Base-by-base conservation (phyloP, 2,888 invertebrate species). In the Calameuta idolon region DNA sequence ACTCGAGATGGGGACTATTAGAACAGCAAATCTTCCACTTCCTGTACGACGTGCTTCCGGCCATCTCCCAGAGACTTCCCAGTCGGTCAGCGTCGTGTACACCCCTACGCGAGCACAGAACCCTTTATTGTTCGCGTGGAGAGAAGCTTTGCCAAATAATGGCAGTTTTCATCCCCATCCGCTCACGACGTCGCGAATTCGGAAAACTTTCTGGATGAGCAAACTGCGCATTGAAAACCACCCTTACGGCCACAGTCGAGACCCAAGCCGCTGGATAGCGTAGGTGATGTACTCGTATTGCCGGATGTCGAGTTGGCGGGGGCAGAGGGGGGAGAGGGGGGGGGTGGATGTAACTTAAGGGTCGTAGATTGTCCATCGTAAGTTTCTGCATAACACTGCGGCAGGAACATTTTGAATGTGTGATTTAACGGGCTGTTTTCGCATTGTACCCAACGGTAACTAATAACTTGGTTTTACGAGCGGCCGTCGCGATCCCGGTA, bases 391-490 rank as follows among this genome's bases (percentile, higher is more conserved):
- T 55, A 55, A 55, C 55, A 55, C 9, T 55, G 55, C 71, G 34
- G 71, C 71, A 71, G 71, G 31, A 71, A 31, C 71, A 71, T 34
- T 74, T 74, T 34, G 78, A 76, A 79, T 78, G 79, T 79, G 85
- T 87, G 85, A 87, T 89, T 89, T 87, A 89, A 87, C 85, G 87
- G 85, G 87, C 86, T 90, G 88, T 90, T 90, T 90, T 88, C 85
- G 85, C 83, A 82, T 85, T 84, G 86, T 84, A 83, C 80, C 80
- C 80, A 80, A 79, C 84, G 83, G 85, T 82, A 88, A 87, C 88
- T 87, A 88, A 89, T 89, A 88, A 90, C 87, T 90, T 84, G 87
- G 87, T 86, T 90, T 90, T 89, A 90, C 89, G 89, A 90, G 85
- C 84, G 82, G 79, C 78, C 78, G 86, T 84, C 81, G 79, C 80